phyloP scores from a whole-genome alignment of 1,140 invertebrate species.

The Battus philenor region DNA sequence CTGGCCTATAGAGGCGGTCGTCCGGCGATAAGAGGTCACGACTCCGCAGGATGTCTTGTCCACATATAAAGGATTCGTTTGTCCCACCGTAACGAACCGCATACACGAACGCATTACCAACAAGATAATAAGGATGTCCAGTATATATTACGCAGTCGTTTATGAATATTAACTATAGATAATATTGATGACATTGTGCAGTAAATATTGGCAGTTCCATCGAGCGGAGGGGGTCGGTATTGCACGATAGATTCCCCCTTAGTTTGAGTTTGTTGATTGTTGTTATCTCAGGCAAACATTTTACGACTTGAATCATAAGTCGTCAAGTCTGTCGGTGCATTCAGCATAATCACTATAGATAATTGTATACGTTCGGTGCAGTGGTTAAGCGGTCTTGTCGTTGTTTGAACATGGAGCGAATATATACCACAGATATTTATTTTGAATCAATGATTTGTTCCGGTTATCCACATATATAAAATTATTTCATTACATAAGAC shows the following conservation, averaged over 20 bases:
- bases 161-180: conserved; percentile 20
- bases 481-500: no score
- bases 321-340: not conserved
- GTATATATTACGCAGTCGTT: conserved; percentile 19
- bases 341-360: not conserved
- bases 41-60: conserved; percentile 45
- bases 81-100: conserved; percentile 22
- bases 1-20: conserved; percentile 14
- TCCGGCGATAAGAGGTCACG: conserved; percentile 53
- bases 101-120: conserved; percentile 26
- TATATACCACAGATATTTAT: no score
- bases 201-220: conserved; percentile 13
- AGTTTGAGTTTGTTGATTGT: conserved; percentile 14
- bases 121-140: conserved; percentile 33
- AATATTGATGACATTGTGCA: conserved; percentile 14
- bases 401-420: no score
- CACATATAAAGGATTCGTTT: conserved; percentile 48
- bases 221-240: conserved; percentile 1
- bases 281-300: conserved; percentile 13
- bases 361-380: no score
- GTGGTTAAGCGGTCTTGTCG: no score
- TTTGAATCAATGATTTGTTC: no score
- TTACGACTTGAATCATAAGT: conserved; percentile 6
- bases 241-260: conserved; percentile 4
- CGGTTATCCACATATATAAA: no score